Evolutionary conservation across 2,797 vertebrate genomes (phyloP).

Genomic region (Acomys russatus): DNA sequence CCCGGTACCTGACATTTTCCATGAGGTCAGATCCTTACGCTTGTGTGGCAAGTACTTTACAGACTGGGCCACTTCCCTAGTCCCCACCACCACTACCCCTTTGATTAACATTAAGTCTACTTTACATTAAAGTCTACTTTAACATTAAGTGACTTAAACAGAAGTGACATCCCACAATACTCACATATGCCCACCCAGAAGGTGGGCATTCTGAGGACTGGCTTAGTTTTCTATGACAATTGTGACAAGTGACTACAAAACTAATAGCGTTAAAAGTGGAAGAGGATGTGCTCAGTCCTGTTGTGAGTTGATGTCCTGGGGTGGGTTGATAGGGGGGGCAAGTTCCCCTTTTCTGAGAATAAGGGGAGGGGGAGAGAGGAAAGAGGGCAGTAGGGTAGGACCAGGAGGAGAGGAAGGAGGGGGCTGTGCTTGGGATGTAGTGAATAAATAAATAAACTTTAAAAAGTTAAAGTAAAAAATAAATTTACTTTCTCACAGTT

Average conservation of each 20-base stretch:
- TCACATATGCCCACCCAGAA: not conserved
- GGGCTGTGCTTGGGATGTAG: too few species aligned
- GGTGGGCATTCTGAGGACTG: not conserved
- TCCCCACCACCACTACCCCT: not conserved
- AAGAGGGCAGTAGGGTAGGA: too few species aligned
- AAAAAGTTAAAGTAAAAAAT: not conserved
- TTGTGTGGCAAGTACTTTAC: not conserved
- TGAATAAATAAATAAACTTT: too few species aligned
- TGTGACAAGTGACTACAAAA: not conserved
- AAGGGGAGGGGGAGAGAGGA: too few species aligned
- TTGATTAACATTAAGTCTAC: not conserved
- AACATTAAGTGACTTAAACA: too few species aligned
- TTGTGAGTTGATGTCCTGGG: too few species aligned
- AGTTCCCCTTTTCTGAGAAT: too few species aligned
- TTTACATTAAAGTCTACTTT: too few species aligned
- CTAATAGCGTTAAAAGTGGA: not conserved
- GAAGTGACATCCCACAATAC: fast-evolving
- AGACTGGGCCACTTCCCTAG: not conserved
- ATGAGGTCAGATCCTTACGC: not conserved
- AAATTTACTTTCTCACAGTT: not conserved
- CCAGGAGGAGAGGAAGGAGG: too few species aligned
- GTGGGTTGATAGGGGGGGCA: too few species aligned
- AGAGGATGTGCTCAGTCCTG: too few species aligned
- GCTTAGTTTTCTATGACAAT: not conserved
- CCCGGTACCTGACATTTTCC: not conserved